These are phyloP conservation scores for Gracilinanus agilis DNA, from an alignment of 2,113 vertebrate genomes.

Conservation along the genomic window DNA sequence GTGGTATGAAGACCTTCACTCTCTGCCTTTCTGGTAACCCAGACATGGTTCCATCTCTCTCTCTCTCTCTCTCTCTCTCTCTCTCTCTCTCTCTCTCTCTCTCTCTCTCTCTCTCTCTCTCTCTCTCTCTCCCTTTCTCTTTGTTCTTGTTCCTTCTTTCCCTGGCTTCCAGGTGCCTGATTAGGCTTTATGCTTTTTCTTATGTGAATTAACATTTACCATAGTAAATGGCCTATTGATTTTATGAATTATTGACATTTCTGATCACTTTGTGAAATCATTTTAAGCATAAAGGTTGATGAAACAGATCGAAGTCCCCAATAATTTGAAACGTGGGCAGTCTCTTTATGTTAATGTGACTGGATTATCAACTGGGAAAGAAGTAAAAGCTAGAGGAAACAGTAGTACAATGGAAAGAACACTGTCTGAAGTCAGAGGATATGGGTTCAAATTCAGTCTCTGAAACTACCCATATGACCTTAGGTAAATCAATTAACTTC, in stretches of 20 bases:
- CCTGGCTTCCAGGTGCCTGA: not conserved
- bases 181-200: not conserved
- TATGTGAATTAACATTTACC: not conserved
- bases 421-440: not conserved
- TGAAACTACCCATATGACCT: not conserved
- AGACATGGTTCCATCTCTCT: not conserved
- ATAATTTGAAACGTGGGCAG: not conserved
- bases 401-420: not conserved
- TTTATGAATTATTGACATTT: not conserved
- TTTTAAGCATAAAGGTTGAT: not conserved
- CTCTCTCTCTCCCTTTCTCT: not conserved
- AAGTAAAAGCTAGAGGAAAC: not conserved
- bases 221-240: not conserved
- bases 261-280: not conserved
- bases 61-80: not conserved
- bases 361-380: not conserved
- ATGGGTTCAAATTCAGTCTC: not conserved
- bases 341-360: too few species aligned
- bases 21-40: not conserved
- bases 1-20: not conserved
- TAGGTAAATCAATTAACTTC: not conserved
- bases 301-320: not conserved
- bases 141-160: not conserved
- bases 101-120: not conserved
- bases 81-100: not conserved